Percentiles rank a stretch among this genome's conserved stretches.
phyloP scores from a whole-genome alignment of 2,888 invertebrate genomes.

The Lasioglossum calceatum region DNA sequence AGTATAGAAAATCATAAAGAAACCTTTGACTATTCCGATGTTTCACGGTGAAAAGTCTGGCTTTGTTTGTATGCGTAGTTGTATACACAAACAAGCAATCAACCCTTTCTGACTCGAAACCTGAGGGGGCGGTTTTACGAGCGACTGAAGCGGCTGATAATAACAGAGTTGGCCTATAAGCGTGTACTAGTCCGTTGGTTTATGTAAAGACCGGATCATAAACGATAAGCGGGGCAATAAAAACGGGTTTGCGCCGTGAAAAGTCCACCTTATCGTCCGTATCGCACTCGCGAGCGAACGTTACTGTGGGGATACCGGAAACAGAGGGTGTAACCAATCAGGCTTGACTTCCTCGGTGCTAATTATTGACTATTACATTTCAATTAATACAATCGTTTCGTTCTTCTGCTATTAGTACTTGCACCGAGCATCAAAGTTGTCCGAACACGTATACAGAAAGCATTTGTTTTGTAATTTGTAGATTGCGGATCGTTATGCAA shows the following conservation, averaged over 20 bases:
- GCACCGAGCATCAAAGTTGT: no score
- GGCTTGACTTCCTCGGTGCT: neutral
- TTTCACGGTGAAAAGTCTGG: neutral
- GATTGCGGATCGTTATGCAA: neutral
- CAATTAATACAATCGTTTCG: neutral
- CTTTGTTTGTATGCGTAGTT: neutral
- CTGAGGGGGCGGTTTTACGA: neutral
- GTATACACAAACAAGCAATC: neutral
- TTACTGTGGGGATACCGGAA: slow-evolving; percentile 1
- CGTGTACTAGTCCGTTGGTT: slow-evolving; percentile 10
- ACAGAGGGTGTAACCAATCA: neutral
- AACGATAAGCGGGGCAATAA: slow-evolving; percentile 56
- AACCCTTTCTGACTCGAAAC: neutral
- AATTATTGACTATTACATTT: neutral
- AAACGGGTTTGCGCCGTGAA: slow-evolving; percentile 38
- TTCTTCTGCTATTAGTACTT: neutral
- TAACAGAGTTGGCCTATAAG: slow-evolving; percentile 8
- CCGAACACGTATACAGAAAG: neutral
- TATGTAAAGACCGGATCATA: slow-evolving; percentile 45
- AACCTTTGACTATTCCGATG: neutral
- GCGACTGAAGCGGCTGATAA: slow-evolving; percentile 11
- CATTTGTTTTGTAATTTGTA: neutral
- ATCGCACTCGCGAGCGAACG: slow-evolving; percentile 23
- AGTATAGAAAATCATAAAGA: neutral
- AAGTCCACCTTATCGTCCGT: slow-evolving; percentile 46